These are phyloP conservation scores for Pituophis catenifer DNA, from an alignment of 2,113 vertebrate genomes.

Conservation along the genomic window DNA sequence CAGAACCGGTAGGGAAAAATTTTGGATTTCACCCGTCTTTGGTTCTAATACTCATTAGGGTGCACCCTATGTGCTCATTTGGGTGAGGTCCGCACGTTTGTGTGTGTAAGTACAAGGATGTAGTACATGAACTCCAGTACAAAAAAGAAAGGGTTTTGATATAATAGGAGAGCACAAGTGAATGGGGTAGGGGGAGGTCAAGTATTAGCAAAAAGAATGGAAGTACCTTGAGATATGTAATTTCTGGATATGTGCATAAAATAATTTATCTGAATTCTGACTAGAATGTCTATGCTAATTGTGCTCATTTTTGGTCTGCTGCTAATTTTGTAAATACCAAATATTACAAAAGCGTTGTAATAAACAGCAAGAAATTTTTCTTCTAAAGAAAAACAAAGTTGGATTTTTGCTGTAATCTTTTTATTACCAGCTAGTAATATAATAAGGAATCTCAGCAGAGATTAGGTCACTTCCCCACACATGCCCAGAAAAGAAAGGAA, in stretches of 20 bases:
- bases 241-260: not conserved
- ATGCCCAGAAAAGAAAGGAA: not conserved
- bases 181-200: not conserved
- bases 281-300: not conserved
- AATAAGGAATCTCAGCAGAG: not conserved
- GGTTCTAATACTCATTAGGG: not conserved
- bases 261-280: not conserved
- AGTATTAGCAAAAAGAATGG: not conserved
- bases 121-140: not conserved
- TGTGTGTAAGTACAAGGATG: not conserved
- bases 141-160: not conserved
- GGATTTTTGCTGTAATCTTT: not conserved
- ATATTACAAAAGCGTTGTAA: not conserved
- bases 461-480: not conserved
- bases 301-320: not conserved
- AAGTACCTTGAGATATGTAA: not conserved
- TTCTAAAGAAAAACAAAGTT: not conserved
- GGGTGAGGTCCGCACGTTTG: not conserved
- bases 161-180: not conserved
- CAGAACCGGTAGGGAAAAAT: too few species aligned
- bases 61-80: not conserved
- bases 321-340: not conserved
- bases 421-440: not conserved
- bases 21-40: not conserved
- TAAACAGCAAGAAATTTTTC: too few species aligned